Base-by-base conservation (phyloP, 2,113 vertebrate genomes). In the Neopipo cinnamomea region DNA sequence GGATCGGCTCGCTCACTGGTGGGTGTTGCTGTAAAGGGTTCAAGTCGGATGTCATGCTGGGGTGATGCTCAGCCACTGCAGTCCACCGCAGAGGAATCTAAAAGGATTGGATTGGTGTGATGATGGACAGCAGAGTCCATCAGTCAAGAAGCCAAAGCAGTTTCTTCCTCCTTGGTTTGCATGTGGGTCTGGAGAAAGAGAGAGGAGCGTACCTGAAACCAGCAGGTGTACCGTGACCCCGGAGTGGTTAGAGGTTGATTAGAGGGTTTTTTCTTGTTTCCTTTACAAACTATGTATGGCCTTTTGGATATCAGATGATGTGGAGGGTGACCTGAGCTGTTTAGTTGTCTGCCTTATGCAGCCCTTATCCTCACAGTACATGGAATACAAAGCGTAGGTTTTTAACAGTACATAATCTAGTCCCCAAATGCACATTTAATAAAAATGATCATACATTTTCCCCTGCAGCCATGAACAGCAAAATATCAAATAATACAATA, bases 1-100 rank as follows among this genome's bases (percentile, higher is more conserved):
- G 18, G 9, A 50, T 25, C 0, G 0, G 20, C 12, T 66, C 2
- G 1, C 7, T 25, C 8, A 5, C 8, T 41, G 33, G 42, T 14
- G 0, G 0, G 14, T 42, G 39, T 27, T 49, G 12, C 33, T 74
- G 23, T 58, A 37, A 61, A 66, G 30, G 30, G 16, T 56, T 76
- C 23, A 6, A 27, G 23, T 15, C 13, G 0, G 2, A 7, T 16
- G 18, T 21, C 31, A 10, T 62, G 58, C 58, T 39, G 17, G 22
- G 14, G 30, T 0, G 5, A 46, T 31, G 58, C 27, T 68, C 8
- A 18, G 23, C 19, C n/a, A 15, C 14, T 49, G 49, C 49, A 49
- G 12, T 35, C 33, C 28, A 33, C 5, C 0, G 1, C 35, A 50
- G 46, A 50, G 53, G 14, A 52, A 5, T 31, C n/a, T 22, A 4